Evolutionary conservation across 2,797 vertebrate species (phyloP), one percentile per base, ranked within the genome.

Genomic region (Pipistrellus pipistrellus): DNA sequence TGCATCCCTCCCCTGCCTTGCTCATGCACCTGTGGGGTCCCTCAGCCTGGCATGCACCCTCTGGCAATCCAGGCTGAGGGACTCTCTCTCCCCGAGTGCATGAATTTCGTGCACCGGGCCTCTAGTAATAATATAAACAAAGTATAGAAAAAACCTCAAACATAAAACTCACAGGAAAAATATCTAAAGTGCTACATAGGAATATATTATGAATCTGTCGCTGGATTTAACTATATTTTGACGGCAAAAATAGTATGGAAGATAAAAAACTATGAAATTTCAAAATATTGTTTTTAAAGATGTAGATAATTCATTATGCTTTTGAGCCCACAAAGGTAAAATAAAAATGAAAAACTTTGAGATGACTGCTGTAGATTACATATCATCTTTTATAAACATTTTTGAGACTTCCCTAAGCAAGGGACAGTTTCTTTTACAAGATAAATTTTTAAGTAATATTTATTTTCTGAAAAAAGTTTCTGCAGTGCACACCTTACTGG

Each of bases 271-370:
- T 55, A 87, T 55, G 6, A 30, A 75, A 82, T 80, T 72, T 90
- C 35, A 90, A 83, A 92, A 32, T 82, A 32, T 53, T 81, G 12
- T 82, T 91, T 95, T 88, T 48, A 73, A 91, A 90, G 76, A 86
- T 32, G 41, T n/a, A 68, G 69, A 35, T 32, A 71, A 94, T 92
- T 82, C 25, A 27, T 71, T 76, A 80, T 18, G 32, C 14, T 88
- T 92, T 73, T 86, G 32, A 90, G 23, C 55, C 30, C 62, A 64
- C 15, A 64, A 44, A 87, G 38, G 66, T 75, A 94, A 94, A 84
- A 88, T 88, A 46, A 53, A 91, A 88, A 91, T 62, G 32, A 85
- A 91, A 94, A 80, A 13, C 8, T 69, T 69, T 83, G 14, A 94
- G 68, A 77, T 68, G 44, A 81, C 38, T 91, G 27, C 21, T 35